Base-by-base conservation (phyloP, 2,888 invertebrate species). In the Ormyrus nitidulus region DNA sequence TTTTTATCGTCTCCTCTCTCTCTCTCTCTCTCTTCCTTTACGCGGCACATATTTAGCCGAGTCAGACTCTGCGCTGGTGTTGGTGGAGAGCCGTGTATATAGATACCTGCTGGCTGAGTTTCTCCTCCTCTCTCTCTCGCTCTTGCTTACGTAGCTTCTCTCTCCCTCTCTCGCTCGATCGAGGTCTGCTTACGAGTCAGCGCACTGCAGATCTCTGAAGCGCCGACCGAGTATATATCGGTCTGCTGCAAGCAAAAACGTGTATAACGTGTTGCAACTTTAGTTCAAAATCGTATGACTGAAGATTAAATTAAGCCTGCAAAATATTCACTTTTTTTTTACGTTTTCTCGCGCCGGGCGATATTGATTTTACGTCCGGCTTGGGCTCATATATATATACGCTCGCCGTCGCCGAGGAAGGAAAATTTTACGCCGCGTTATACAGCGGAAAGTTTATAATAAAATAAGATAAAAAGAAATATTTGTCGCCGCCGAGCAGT, bases 11-110 rank as follows among this genome's bases (percentile, higher is more conserved):
- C 74, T 56, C 8, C 72, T 62, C 53, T 10, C 19, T 68, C 19
- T 56, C 82, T 59, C 62, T 71, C 70, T 62, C 58, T 75, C 51
- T 68, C 77, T 61, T 75, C 61, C 69, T 70, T 53, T 76, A 69
- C 64, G 48, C 65, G 51, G 79, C 79, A 71, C 77, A 81, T 84
- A 83, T 85, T 84, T 83, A 80, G 75, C 80, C 70, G 73, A 78
- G 78, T 72, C 72, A 64, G 79, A 69, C 58, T 71, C 10, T 10
- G 44, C 72, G 62, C 53, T 65, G 13, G 44, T 54, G 8, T 56
- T 66, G 13, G 51, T 13, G 6, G 11, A 49, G 64, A 58, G 58
- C 48, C 58, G 19, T 1, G 19, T 19, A 19, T 19, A 19, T 19
- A 19, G 19, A 19, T 19, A 19, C 19, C 19, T 19, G 19, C 19